Conservation (phyloP, 2,888 invertebrate genomes). For the Brenthis daphne region DNA sequence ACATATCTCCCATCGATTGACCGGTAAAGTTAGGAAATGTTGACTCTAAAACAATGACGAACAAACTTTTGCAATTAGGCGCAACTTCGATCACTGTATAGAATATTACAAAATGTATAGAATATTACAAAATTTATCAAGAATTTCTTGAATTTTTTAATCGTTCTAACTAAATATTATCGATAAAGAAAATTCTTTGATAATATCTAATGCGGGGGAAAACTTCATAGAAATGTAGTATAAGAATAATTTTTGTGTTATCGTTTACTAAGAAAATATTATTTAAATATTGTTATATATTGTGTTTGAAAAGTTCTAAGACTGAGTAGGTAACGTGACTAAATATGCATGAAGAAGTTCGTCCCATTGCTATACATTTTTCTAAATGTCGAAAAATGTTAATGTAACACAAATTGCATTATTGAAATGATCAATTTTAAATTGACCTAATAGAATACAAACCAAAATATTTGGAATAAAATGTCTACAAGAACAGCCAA, state of each 20-base stretch:
- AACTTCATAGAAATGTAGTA: too few relatives aligned
- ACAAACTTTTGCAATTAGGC: constrained; percentile 39
- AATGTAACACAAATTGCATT: too few relatives aligned
- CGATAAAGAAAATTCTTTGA: neutral
- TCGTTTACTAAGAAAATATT: neutral
- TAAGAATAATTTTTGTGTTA: neutral
- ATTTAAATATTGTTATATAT: neutral
- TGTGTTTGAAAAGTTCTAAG: too few relatives aligned
- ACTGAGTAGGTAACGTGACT: too few relatives aligned
- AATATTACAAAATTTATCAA: constrained; percentile 27
- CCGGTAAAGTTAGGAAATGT: constrained; percentile 13
- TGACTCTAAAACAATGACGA: constrained; percentile 32
- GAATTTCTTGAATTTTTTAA: constrained; percentile 26
- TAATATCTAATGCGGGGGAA: neutral
- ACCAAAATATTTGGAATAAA: too few relatives aligned
- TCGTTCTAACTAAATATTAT: constrained; percentile 4
- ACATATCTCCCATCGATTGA: neutral
- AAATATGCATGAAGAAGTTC: too few relatives aligned
- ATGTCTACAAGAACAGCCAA: too few relatives aligned
- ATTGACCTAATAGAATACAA: too few relatives aligned
- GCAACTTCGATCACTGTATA: constrained; percentile 36
- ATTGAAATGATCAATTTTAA: too few relatives aligned
- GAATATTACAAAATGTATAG: constrained; percentile 26
- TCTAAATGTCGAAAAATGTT: too few relatives aligned
- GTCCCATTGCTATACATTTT: too few relatives aligned